These are phyloP conservation scores for Drosophila kanapiae DNA, from an alignment of 1,140 invertebrate genomes.

Conservation along the genomic window DNA sequence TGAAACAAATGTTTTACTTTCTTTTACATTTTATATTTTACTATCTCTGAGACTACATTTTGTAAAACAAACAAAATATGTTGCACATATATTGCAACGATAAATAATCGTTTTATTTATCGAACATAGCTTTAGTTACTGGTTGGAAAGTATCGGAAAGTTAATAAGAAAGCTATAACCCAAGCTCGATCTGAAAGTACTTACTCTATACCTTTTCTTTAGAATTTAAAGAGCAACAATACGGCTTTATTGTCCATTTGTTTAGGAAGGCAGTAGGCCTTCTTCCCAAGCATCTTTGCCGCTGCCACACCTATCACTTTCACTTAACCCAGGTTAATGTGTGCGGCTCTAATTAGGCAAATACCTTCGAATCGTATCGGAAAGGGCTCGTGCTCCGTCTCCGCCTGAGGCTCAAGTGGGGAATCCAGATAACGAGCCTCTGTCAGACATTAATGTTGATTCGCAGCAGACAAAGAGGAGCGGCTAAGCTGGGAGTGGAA, in stretches of 20 bases:
- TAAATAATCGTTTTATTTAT: background rate
- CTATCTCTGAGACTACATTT: too few species aligned
- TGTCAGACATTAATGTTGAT: slow-evolving; percentile 44
- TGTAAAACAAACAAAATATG: background rate
- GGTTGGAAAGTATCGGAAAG: too few species aligned
- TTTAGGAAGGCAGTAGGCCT: background rate
- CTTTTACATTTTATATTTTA: too few species aligned
- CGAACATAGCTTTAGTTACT: too few species aligned
- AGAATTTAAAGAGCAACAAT: too few species aligned
- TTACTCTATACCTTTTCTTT: background rate
- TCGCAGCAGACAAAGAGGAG: slow-evolving; percentile 16
- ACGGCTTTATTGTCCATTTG: background rate
- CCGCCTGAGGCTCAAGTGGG: slow-evolving; percentile 63
- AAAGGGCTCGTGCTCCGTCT: slow-evolving; percentile 6
- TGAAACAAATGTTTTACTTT: too few species aligned
- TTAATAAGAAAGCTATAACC: too few species aligned
- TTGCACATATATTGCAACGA: background rate
- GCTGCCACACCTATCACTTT: background rate
- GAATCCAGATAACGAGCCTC: slow-evolving; percentile 72
- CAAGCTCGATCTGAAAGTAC: too few species aligned
- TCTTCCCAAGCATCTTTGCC: too few species aligned
- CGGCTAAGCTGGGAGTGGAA: background rate
- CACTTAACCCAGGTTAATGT: background rate
- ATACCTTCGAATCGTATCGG: slow-evolving; percentile 15
- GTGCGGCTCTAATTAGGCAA: slow-evolving; percentile 9